phyloP scores from a whole-genome alignment of 2,888 invertebrate genomes.

The Caprella mutica region DNA sequence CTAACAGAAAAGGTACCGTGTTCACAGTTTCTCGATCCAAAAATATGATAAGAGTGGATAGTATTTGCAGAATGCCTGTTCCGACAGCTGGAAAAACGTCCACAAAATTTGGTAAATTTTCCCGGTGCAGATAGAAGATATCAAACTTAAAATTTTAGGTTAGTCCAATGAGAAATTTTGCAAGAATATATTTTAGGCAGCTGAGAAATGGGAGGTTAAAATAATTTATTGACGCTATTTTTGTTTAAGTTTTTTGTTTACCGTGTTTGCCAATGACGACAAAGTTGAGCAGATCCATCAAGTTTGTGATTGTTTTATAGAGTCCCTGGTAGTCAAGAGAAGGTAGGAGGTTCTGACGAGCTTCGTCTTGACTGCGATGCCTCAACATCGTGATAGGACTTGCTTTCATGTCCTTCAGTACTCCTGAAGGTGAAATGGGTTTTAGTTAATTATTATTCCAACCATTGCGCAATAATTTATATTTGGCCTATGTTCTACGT shows the following conservation, averaged over 20 bases:
- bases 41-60: slow-evolving; percentile 90
- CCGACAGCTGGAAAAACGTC: slow-evolving; percentile 83
- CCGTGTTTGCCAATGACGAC: slow-evolving; percentile 79
- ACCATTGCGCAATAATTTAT: no score
- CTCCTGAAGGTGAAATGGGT: no score
- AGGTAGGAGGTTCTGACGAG: slow-evolving; percentile 79
- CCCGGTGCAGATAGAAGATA: no score
- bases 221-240: neutral
- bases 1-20: slow-evolving; percentile 84
- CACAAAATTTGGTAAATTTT: no score
- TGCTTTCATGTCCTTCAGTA: slow-evolving; percentile 89
- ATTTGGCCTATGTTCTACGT: no score
- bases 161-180: no score
- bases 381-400: slow-evolving; percentile 85
- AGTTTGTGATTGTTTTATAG: slow-evolving; percentile 75
- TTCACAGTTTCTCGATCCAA: slow-evolving; percentile 92
- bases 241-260: no score
- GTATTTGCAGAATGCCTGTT: slow-evolving; percentile 80
- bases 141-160: no score
- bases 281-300: slow-evolving; percentile 86
- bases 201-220: neutral
- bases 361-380: slow-evolving; percentile 67
- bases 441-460: no score
- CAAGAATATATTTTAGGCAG: no score
- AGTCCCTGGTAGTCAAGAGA: slow-evolving; percentile 93